These are phyloP conservation scores for Zaprionus davidi DNA, from an alignment of 1,140 invertebrate species.

Conservation along the genomic window DNA sequence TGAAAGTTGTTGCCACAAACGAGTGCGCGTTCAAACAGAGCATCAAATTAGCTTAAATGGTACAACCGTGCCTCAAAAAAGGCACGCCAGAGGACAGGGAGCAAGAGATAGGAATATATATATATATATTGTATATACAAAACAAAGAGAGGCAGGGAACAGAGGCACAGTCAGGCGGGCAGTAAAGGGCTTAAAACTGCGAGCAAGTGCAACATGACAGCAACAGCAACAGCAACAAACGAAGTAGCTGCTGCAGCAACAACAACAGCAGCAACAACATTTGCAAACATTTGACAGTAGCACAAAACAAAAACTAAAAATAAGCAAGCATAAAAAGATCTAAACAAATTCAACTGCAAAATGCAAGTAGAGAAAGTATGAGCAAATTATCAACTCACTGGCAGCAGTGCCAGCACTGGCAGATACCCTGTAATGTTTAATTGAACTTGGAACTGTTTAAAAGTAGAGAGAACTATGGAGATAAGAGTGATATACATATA, in stretches of 20 bases:
- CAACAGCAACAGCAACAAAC: conserved; percentile 2
- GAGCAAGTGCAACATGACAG: conserved; percentile 30
- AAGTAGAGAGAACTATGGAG: too few species aligned
- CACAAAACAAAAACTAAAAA: not conserved
- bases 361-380: not conserved
- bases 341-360: conserved; percentile 16
- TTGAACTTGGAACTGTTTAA: too few species aligned
- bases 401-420: not conserved
- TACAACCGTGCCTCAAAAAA: conserved; percentile 24
- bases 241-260: not conserved
- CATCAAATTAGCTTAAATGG: conserved; percentile 31
- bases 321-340: conserved; percentile 4
- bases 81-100: too few species aligned
- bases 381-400: not conserved
- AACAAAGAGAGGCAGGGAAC: not conserved
- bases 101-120: too few species aligned
- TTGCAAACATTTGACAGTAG: conserved; percentile 9
- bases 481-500: too few species aligned
- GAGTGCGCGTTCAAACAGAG: not conserved
- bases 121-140: not conserved
- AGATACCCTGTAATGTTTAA: not conserved
- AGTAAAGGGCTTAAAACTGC: conserved; percentile 11
- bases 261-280: conserved; percentile 9
- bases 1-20: not conserved
- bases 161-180: not conserved